Conservation (phyloP, 2,797 vertebrate species). For the Menidia menidia region DNA sequence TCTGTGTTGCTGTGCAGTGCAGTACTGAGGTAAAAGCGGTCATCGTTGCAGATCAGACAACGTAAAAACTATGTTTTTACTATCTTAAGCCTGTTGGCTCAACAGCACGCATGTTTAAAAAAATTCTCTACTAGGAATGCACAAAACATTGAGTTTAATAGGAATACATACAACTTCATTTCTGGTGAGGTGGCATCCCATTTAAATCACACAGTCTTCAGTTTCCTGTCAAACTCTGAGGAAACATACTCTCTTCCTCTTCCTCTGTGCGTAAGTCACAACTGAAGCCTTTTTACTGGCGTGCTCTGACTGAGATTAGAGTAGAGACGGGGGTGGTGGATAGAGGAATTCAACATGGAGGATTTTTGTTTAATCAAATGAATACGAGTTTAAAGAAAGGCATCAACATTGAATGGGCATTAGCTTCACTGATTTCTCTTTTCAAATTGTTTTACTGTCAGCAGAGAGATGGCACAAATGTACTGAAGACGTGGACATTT, state of each 20-base stretch:
- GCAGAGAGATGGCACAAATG: slow-evolving; percentile 14
- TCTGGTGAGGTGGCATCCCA: slow-evolving; percentile 58
- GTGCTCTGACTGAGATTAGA: slow-evolving; percentile 61
- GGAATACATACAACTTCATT: slow-evolving; percentile 67
- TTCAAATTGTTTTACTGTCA: slow-evolving; percentile 20
- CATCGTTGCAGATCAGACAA: slow-evolving; percentile 42
- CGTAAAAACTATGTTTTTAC: slow-evolving; percentile 32
- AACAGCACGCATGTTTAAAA: slow-evolving; percentile 14
- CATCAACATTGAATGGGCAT: slow-evolving; percentile 19
- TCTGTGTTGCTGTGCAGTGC: slow-evolving; percentile 19
- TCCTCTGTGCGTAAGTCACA: slow-evolving; percentile 43
- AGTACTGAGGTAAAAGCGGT: slow-evolving; percentile 2
- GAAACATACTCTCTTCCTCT: slow-evolving; percentile 29
- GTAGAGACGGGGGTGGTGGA: slow-evolving; percentile 1
- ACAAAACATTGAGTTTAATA: slow-evolving; percentile 44
- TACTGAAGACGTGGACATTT: slow-evolving; percentile 18
- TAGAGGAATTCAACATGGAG: slow-evolving; percentile 1
- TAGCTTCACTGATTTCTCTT: background rate
- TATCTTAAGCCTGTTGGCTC: slow-evolving; percentile 21
- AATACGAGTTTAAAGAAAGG: slow-evolving; percentile 7
- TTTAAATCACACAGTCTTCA: slow-evolving; percentile 48
- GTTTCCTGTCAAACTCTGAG: slow-evolving; percentile 39
- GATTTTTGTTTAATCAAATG: slow-evolving; percentile 22
- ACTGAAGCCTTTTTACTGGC: slow-evolving; percentile 41
- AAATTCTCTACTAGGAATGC: slow-evolving; percentile 13